Conservation (phyloP, 2,888 invertebrate genomes). For the Cephus spinipes region DNA sequence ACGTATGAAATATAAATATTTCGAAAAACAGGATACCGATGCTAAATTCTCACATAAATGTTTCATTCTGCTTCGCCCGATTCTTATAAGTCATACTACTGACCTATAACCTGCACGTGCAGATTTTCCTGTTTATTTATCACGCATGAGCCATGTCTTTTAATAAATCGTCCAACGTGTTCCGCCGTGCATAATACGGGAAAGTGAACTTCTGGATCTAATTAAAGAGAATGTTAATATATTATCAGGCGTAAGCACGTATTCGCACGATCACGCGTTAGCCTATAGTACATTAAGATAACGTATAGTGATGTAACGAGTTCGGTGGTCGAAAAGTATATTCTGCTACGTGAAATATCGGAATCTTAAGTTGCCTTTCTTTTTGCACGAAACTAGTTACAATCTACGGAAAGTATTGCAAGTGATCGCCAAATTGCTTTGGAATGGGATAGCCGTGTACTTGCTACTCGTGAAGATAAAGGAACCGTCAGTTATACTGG, state of each 20-base stretch:
- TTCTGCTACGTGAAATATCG: constrained; percentile 4
- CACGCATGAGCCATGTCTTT: background rate
- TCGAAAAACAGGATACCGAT: background rate
- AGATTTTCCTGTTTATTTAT: background rate
- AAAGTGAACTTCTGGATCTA: constrained; percentile 2
- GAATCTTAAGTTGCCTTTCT: background rate
- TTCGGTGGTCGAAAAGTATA: background rate
- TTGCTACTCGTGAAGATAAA: constrained; percentile 61
- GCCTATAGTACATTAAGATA: constrained; percentile 4
- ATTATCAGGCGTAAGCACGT: background rate
- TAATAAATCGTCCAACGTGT: background rate
- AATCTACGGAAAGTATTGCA: constrained; percentile 14
- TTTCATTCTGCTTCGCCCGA: background rate
- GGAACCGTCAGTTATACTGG: constrained; percentile 20
- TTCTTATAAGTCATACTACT: background rate
- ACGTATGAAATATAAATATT: background rate
- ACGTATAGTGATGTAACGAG: constrained; percentile 4
- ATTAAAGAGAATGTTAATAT: constrained; percentile 4
- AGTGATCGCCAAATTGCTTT: constrained; percentile 50
- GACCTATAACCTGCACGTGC: background rate
- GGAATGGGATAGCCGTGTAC: constrained; percentile 63
- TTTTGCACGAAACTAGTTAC: background rate
- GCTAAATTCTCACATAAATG: background rate
- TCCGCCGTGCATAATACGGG: constrained; percentile 4
- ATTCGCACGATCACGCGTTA: constrained; percentile 5